Evolutionary conservation across 2,113 vertebrate species (phyloP), one percentile per base, ranked within the genome.

Genomic region (Cyanoramphus novaezelandiae): DNA sequence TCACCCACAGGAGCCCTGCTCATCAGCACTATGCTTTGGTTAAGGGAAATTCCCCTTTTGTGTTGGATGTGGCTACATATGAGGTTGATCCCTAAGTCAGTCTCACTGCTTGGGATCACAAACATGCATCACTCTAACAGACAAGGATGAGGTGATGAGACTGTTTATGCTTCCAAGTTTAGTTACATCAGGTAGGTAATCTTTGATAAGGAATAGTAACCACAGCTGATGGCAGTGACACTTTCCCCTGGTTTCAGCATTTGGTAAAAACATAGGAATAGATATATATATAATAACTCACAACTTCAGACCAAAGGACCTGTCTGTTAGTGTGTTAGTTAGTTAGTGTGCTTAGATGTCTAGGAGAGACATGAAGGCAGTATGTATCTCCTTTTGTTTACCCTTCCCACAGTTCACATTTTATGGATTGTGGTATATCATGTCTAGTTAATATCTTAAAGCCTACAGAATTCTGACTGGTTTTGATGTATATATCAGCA

Each of bases 51-150:
- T 74, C 31, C 37, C 29, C 27, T 17, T 50, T 10, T 0, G 0
- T 52, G 16, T 50, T 29, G 35, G 41, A 17, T 69, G 18, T 37
- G 57, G 29, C 23, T 15, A 19, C 0, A 0, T 46, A 7, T 20
- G 31, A 69, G 13, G 5, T n/a, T 68, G 12, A 9, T 78, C 29
- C n/a, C 43, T 47, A 63, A 28, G 10, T 63, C 31, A 6, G 9
- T 39, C 11, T 82, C 2, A 0, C 11, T 47, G 50, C 10, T 3
- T 78, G 81, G 53, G 60, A 18, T 23, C 43, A 44, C 41, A 74
- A 39, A 13, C 20, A 17, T n/a, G 0, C 18, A 10, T 53, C 2
- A 2, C 20, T 37, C 6, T 50, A 19, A 19, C 12, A 21, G 43
- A 16, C 1, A 4, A 57, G 55, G 43, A 39, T 1, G 1, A 70